Base-by-base conservation (phyloP, 2,113 vertebrate genomes). In the Oryzias javanicus region DNA sequence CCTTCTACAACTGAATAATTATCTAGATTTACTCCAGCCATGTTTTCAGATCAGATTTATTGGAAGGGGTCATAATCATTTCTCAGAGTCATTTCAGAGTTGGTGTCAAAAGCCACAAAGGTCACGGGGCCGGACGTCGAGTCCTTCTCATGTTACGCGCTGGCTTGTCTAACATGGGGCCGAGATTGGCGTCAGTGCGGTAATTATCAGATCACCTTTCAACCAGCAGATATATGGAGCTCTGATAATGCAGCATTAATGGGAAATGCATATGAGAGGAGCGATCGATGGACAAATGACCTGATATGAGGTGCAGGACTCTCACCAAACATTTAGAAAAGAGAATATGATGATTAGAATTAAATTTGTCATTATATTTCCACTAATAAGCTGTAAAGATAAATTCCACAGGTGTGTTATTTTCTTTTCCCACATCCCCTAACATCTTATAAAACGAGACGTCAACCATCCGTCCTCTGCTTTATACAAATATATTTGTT, bases 191-290 rank as follows among this genome's bases (percentile, higher is more conserved):
- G 69, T 80, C 67, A 69, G 73, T 25, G 47, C n/a, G 61, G 77
- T 86, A 79, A 89, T 90, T 86, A 87, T 78, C 65, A 51, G 68
- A 81, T 91, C 83, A 50, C 74, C 72, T 91, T 91, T 86, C 89
- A 69, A 53, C 72, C 76, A 12, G 81, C 79, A 77, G 86, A 86
- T 85, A 79, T 70, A 86, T 47, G 62, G 64, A 64, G 80, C 73
- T 64, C 79, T 74, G 82, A 80, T 85, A 85, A 84, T 77, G 82
- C 16, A 47, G 72, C 86, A 74, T 81, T 88, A 88, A 87, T 89
- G 87, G 87, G 81, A 89, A 88, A 82, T 55, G 66, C 78, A 79
- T 67, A 82, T 62, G 72, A 69, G 72, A 55, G 16, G 35, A 20
- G 41, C 54, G 64, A 86, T 89, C 84, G 42, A 88, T 89, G 82